Evolutionary conservation across 2,797 vertebrate genomes (phyloP).

Genomic region (Danio albolineatus): DNA sequence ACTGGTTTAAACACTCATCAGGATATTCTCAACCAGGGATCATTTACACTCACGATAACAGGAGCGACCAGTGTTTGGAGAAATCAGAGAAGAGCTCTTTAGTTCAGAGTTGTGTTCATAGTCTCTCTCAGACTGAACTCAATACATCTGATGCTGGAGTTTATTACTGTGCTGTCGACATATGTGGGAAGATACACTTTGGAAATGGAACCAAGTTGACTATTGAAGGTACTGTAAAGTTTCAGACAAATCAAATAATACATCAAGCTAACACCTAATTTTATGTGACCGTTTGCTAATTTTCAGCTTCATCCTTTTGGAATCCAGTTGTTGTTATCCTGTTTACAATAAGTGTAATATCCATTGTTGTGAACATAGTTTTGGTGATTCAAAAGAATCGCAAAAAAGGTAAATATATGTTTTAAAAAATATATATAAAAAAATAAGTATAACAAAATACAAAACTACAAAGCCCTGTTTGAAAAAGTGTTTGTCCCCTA

Average conservation of each 20-base stretch:
- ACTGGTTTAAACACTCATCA: constrained; percentile 46
- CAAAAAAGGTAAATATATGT: too few relatives aligned
- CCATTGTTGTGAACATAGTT: too few relatives aligned
- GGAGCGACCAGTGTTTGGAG: constrained; percentile 24
- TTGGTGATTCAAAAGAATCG: too few relatives aligned
- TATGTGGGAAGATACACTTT: constrained; percentile 30
- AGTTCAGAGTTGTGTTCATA: neutral
- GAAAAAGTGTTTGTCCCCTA: too few relatives aligned
- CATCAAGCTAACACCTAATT: too few relatives aligned
- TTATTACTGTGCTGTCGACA: constrained; percentile 49
- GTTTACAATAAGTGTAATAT: too few relatives aligned
- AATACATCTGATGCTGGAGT: constrained; percentile 31
- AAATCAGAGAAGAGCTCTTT: constrained; percentile 23
- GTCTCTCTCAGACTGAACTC: constrained; percentile 37
- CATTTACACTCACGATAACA: constrained; percentile 41
- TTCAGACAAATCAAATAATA: too few relatives aligned
- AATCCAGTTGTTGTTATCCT: too few relatives aligned
- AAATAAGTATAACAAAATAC: too few relatives aligned
- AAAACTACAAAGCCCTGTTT: too few relatives aligned
- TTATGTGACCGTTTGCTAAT: too few relatives aligned
- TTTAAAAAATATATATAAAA: too few relatives aligned
- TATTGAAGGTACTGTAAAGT: constrained; percentile 9
- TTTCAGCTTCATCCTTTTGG: neutral
- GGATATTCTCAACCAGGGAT: constrained; percentile 45
- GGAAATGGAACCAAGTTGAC: constrained; percentile 29